Base-by-base conservation (phyloP, 37 sponge, comb jelly and placozoan species). In the Oopsacas minuta region DNA sequence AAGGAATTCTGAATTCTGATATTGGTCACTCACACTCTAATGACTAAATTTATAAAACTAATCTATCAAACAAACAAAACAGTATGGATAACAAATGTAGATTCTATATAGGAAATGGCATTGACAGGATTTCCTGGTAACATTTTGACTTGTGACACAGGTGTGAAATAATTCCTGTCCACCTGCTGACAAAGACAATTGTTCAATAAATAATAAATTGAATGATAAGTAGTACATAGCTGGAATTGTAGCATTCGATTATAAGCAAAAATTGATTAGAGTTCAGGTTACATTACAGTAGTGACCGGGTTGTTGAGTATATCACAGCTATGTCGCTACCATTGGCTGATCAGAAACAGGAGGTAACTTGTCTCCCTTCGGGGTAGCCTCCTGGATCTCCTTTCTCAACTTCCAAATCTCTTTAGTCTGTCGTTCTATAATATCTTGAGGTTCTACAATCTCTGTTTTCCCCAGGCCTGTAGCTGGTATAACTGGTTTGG, bases 381-480 rank as follows among this genome's bases (percentile, higher is more conserved):
- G 17, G 38, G 89, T 88, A 22, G 88, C 25, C 39, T 95, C 96
- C 35, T 83, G 81, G 30, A 95, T 88, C 83, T 85, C 83, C 0
- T 61, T 82, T 49, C 97, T 82, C 37, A 94, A 86, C 84, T 91
- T 88, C 38, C 86, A 87, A 34, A 96, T 96, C 87, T 96, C 97
- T 0, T 81, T 36, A 39, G 88, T 91, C 90, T 96, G 97, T 88
- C 94, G 92, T 36, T 96, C 97, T n/a, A 96, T 82, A 3, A 96
- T 86, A 36, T 89, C 81, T 23, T 83, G 81, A 22, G 88, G 84
- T 38, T 91, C 90, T 0, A 86, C 52, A 3, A 93, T 86, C 39
- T 96, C 95, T 0, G 88, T 49, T 52, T 85, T 82, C 0, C 83
- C 87, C 38, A 96, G 39, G 17, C 89, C 87, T 10, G 86, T 88